phyloP scores from a whole-genome alignment of 2,797 vertebrate species.

The Thunnus albacares region DNA sequence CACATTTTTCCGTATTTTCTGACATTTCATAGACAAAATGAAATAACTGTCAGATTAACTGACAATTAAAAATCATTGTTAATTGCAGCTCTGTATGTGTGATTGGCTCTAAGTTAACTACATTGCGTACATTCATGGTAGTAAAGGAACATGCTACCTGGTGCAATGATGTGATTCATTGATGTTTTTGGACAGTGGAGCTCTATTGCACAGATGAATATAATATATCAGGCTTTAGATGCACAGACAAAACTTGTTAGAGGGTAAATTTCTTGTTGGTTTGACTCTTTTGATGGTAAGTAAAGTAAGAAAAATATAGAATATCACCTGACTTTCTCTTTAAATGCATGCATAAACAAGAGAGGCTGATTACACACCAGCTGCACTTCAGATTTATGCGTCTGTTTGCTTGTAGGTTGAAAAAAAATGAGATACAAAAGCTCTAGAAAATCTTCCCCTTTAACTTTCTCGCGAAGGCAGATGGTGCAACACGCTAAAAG shows the following conservation, averaged over 20 bases:
- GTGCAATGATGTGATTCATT: neutral
- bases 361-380: neutral
- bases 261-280: too few relatives aligned
- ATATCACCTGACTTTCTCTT: neutral
- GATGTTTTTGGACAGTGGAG: neutral
- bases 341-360: neutral
- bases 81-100: too few relatives aligned
- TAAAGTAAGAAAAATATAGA: neutral
- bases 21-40: too few relatives aligned
- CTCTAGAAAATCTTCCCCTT: neutral
- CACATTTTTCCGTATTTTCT: too few relatives aligned
- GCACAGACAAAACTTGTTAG: too few relatives aligned
- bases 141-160: neutral
- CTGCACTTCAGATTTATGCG: conserved; percentile 2
- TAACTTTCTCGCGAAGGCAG: conserved; percentile 31
- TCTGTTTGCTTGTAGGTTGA: neutral
- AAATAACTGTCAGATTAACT: too few relatives aligned
- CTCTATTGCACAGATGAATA: neutral
- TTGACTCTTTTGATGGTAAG: neutral
- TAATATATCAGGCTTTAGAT: neutral
- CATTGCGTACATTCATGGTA: neutral
- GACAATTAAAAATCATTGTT: too few relatives aligned
- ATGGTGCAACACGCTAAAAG: conserved; percentile 54
- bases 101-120: neutral
- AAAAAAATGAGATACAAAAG: conserved; percentile 1